A percentile compares a stretch with the other conserved stretches of the same genome.
phyloP scores from a whole-genome alignment of 1,140 invertebrate genomes.

The Drosophila pseudoobscura region DNA sequence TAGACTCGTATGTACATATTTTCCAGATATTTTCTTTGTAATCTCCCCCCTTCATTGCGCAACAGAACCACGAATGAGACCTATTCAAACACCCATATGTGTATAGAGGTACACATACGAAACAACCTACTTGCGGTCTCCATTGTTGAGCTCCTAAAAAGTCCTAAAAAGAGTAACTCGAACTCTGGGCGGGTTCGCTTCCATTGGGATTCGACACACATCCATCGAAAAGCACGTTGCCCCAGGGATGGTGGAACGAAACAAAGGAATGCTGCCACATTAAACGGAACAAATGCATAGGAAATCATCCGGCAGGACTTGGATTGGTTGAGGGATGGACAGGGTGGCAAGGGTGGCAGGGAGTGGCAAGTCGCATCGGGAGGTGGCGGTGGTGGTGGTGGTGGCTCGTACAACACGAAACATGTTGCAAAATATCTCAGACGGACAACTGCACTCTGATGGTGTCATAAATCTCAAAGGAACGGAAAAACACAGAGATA shows the following conservation, averaged over 20 bases:
- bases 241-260: constrained; percentile 40
- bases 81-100: constrained; percentile 1
- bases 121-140: constrained; percentile 32
- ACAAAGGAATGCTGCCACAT: constrained; percentile 62
- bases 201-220: constrained; percentile 41
- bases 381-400: constrained; percentile 45
- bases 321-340: constrained; percentile 30
- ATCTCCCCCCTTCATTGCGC: too few species aligned
- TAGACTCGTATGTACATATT: too few species aligned
- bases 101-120: neutral
- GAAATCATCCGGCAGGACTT: constrained; percentile 51
- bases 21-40: too few species aligned
- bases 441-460: constrained; percentile 66
- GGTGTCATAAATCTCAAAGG: constrained; percentile 67
- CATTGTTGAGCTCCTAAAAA: constrained; percentile 23
- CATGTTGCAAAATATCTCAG: constrained; percentile 70
- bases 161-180: constrained; percentile 11
- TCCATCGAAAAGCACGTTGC: constrained; percentile 39
- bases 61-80: neutral
- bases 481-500: constrained; percentile 4
- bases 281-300: constrained; percentile 69
- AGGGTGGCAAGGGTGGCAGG: constrained; percentile 16
- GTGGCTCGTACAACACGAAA: constrained; percentile 62
- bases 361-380: neutral
- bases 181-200: constrained; percentile 29